Conservation (phyloP, 37 sponge, comb jelly and placozoan genomes). For the Agelas oroides region DNA sequence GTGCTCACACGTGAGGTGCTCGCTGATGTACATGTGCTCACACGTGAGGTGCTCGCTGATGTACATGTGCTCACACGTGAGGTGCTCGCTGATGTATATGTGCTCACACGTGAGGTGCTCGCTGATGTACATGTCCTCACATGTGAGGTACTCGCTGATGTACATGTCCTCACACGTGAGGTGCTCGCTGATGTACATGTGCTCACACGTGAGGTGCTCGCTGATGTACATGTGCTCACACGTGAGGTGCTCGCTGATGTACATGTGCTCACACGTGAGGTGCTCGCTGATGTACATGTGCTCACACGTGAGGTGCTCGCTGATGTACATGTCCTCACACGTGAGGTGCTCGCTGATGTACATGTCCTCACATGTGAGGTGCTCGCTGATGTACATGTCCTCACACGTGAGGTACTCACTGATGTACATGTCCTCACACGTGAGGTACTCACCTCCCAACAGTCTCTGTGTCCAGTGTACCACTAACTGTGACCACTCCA, state of each 20-base stretch:
- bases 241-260: neutral
- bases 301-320: neutral
- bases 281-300: neutral
- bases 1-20: neutral
- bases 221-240: neutral
- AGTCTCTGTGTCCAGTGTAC: slow-evolving; percentile 23
- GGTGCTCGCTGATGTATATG: neutral
- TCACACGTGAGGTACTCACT: neutral
- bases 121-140: neutral
- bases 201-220: neutral
- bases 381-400: neutral
- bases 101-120: neutral
- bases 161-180: too few relatives aligned
- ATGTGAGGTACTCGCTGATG: neutral
- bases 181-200: neutral
- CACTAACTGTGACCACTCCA: slow-evolving; percentile 34
- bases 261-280: too few relatives aligned
- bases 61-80: too few relatives aligned
- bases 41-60: neutral
- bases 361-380: too few relatives aligned
- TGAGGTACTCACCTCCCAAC: neutral
- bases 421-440: too few relatives aligned
- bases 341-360: neutral
- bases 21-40: neutral
- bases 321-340: too few relatives aligned